These are phyloP conservation scores for Sterrhoptilus dennistouni DNA, from an alignment of 2,113 vertebrate genomes.

Conservation along the genomic window DNA sequence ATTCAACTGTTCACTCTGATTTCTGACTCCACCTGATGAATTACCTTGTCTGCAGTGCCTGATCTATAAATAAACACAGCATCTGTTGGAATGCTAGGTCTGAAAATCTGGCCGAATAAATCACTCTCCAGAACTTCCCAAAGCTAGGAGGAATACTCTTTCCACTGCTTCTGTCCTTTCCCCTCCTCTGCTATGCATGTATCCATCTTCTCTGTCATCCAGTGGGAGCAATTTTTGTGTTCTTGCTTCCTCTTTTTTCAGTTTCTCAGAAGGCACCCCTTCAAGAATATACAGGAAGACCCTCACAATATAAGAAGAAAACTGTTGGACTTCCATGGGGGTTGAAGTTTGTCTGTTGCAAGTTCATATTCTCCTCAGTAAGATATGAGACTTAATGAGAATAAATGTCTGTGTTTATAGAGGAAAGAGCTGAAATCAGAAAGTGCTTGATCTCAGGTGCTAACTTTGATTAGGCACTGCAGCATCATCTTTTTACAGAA, in stretches of 20 bases:
- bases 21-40: slow-evolving; percentile 35
- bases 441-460: not conserved
- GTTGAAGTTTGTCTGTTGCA: not conserved
- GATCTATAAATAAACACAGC: slow-evolving; percentile 52
- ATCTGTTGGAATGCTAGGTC: slow-evolving; percentile 34
- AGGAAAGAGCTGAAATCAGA: not conserved
- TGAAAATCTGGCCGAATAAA: slow-evolving; percentile 34
- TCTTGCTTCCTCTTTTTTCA: not conserved
- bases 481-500: not conserved
- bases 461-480: not conserved
- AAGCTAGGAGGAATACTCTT: not conserved
- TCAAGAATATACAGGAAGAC: not conserved
- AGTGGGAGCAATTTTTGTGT: not conserved
- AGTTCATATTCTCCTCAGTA: not conserved
- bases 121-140: slow-evolving; percentile 28
- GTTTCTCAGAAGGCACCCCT: not conserved
- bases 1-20: not conserved
- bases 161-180: not conserved
- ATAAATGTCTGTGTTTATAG: not conserved
- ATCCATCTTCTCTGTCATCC: not conserved
- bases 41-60: slow-evolving; percentile 22
- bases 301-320: not conserved
- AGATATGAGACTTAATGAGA: not conserved
- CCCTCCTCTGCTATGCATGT: not conserved
- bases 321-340: not conserved